phyloP scores from a whole-genome alignment of 2,888 invertebrate genomes.

The Aproaerema taeniolella region DNA sequence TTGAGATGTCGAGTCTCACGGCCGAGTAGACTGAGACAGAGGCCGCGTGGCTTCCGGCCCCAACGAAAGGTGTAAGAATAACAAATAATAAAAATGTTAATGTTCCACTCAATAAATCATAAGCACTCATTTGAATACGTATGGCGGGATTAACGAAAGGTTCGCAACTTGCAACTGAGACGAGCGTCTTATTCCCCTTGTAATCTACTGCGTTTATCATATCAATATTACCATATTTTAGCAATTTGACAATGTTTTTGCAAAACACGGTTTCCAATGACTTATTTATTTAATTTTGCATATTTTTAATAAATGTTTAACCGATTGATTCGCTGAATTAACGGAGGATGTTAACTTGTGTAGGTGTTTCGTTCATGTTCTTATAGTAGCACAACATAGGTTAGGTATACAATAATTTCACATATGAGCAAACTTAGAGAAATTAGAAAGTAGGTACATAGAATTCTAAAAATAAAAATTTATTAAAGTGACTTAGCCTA shows the following conservation, averaged over 20 bases:
- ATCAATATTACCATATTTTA: conserved; percentile 51
- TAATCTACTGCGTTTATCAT: conserved; percentile 41
- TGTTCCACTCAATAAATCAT: conserved; percentile 79
- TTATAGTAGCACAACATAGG: too few species aligned
- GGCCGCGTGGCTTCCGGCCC: conserved; percentile 76
- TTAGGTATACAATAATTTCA: too few species aligned
- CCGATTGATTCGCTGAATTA: too few species aligned
- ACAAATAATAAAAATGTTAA: conserved; percentile 79
- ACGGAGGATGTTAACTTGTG: too few species aligned
- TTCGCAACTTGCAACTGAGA: conserved; percentile 46
- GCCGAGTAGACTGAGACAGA: conserved; percentile 70
- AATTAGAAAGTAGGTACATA: too few species aligned
- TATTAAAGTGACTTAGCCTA: too few species aligned
- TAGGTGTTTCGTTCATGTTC: too few species aligned
- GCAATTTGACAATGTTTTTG: conserved; percentile 29
- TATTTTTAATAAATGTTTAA: too few species aligned
- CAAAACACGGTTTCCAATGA: conserved; percentile 18
- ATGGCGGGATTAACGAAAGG: conserved; percentile 69
- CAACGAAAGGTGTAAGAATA: conserved; percentile 73
- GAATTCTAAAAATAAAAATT: too few species aligned
- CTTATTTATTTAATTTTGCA: background rate
- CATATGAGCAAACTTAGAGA: too few species aligned
- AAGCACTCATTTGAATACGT: conserved; percentile 75
- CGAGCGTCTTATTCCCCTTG: conserved; percentile 31
- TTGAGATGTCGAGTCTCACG: conserved; percentile 66